Evolutionary conservation across 2,113 vertebrate species (phyloP), one percentile per base, ranked within the genome.

Genomic region (Cynocephalus volans): DNA sequence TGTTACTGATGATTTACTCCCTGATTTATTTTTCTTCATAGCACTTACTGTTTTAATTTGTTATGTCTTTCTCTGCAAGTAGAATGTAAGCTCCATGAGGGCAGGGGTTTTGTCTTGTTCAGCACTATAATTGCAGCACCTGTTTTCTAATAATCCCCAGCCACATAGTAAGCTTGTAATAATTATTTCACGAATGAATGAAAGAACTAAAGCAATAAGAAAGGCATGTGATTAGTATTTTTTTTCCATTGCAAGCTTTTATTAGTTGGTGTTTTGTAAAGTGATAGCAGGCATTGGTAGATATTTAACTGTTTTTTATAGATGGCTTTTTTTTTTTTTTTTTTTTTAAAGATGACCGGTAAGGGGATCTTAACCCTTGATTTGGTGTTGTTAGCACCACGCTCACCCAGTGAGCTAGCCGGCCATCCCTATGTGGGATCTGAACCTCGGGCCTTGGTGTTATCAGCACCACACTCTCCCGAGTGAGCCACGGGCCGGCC

Each of bases 261-360:
- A 69, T 88, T 88, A 84, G 36, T 60, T 93, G 45, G 26, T 93
- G 23, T 56, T 41, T 80, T 77, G 73, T 58, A 50, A 81, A 81
- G 67, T 75, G 18, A 36, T 0, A 92, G 23, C 1, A 52, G 85
- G 6, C 31, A 65, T 65, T 88, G 58, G 31, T 81, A 87, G 88
- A 41, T 58, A 75, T 67, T 80, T 73, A 72, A 72, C 45, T 2
- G 14, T 50, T 77, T 89, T 21, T 70, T 82, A 54, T 15, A 72
- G 72, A 15, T 90, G 62, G 17, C 62, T 85, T 90, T 89, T 93
- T n/a, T n/a, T n/a, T n/a, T n/a, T n/a, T n/a, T n/a, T n/a, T n/a
- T n/a, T n/a, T n/a, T n/a, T n/a, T n/a, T n/a, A n/a, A n/a, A n/a
- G n/a, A n/a, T n/a, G n/a, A n/a, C n/a, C n/a, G n/a, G n/a, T n/a